A percentile compares a stretch with the other conserved stretches of the same genome.
These are phyloP conservation scores for Leptinotarsa peninsularis DNA, from an alignment of 2,888 invertebrate genomes.

Conservation along the genomic window DNA sequence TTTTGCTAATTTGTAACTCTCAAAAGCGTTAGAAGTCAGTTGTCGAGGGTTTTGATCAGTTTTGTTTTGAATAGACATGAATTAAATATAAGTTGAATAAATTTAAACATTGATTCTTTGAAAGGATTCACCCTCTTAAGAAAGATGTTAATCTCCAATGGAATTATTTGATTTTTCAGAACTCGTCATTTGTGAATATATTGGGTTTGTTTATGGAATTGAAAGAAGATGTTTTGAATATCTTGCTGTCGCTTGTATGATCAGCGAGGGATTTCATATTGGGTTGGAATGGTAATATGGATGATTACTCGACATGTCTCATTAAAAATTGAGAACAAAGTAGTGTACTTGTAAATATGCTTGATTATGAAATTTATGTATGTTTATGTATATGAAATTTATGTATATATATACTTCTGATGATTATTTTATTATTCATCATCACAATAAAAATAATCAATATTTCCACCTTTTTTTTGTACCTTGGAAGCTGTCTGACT, in stretches of 20 bases:
- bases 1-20: too few relatives aligned
- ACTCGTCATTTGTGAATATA: neutral
- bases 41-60: too few relatives aligned
- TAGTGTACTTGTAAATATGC: neutral
- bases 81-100: neutral
- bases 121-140: neutral
- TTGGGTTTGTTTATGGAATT: neutral
- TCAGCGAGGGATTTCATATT: neutral
- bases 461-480: too few relatives aligned
- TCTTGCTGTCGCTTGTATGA: neutral
- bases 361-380: neutral
- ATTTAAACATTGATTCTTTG: neutral
- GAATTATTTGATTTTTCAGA: neutral
- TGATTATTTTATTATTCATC: too few relatives aligned
- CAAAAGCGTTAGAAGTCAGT: too few relatives aligned
- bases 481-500: too few relatives aligned
- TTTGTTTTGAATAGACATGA: too few relatives aligned
- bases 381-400: neutral
- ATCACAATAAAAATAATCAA: too few relatives aligned
- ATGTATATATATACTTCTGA: too few relatives aligned
- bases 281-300: neutral
- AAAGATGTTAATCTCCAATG: neutral
- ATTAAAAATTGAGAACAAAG: neutral
- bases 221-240: neutral
- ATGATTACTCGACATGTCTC: neutral